Evolutionary conservation across 2,888 invertebrate genomes (phyloP).

Genomic region (Siphonodentalium dalli): DNA sequence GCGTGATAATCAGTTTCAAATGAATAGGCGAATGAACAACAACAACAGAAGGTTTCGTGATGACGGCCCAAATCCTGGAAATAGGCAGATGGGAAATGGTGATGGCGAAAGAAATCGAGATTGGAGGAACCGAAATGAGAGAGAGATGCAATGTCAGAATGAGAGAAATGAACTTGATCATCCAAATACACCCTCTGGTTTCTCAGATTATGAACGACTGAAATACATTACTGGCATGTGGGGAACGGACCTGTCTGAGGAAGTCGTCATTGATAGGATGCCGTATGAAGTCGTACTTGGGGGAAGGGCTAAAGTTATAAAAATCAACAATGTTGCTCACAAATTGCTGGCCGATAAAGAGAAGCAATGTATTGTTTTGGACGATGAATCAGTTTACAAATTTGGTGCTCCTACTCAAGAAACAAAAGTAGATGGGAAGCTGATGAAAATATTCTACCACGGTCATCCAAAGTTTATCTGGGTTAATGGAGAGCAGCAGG

Average conservation of each 20-base stretch:
- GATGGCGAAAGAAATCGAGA: too few species aligned
- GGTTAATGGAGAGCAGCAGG: constrained; percentile 58
- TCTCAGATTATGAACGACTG: constrained; percentile 42
- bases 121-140: too few species aligned
- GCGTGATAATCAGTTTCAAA: too few species aligned
- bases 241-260: constrained; percentile 44
- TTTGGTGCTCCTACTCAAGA: constrained; percentile 56
- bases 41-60: too few species aligned
- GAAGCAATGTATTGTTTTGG: constrained; percentile 47
- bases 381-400: constrained; percentile 48
- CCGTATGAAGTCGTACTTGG: constrained; percentile 51
- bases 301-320: constrained; percentile 33
- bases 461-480: constrained; percentile 54
- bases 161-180: too few species aligned
- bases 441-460: constrained; percentile 48
- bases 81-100: too few species aligned
- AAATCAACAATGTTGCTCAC: constrained; percentile 27
- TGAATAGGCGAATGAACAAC: too few species aligned
- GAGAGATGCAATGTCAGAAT: too few species aligned
- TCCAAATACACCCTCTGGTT: constrained; percentile 4
- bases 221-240: constrained; percentile 37
- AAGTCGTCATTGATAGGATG: constrained; percentile 54
- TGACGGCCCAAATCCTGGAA: too few species aligned
- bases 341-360: constrained; percentile 45
- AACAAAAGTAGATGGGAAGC: constrained; percentile 35